These are phyloP conservation scores for Drosophila quinaria DNA, from an alignment of 2,888 invertebrate genomes.

Conservation along the genomic window DNA sequence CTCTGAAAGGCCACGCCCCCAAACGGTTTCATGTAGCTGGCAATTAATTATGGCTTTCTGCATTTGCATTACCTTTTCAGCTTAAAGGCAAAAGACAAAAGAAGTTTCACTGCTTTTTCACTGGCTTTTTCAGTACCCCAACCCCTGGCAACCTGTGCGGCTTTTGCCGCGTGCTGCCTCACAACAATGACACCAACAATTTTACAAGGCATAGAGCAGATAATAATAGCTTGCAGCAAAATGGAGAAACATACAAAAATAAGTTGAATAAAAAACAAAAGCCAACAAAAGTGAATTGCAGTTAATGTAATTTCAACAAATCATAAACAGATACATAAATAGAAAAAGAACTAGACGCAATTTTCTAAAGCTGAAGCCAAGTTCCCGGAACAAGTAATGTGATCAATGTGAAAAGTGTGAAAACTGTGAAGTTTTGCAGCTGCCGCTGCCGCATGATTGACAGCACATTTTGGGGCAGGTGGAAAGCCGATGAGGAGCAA, in stretches of 20 bases:
- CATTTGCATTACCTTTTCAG: slow-evolving; percentile 47
- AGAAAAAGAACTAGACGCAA: slow-evolving; percentile 13
- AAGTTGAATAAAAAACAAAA: slow-evolving; percentile 27
- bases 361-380: slow-evolving; percentile 10
- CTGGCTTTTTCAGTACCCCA: slow-evolving; percentile 16
- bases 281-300: slow-evolving; percentile 74
- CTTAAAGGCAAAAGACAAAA: slow-evolving; percentile 21
- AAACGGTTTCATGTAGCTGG: slow-evolving; percentile 43
- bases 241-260: slow-evolving; percentile 16
- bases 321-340: slow-evolving; percentile 24
- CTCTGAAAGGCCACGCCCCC: slow-evolving; percentile 42
- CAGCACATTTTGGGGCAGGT: slow-evolving; percentile 28
- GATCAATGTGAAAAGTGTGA: slow-evolving; percentile 55
- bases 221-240: slow-evolving; percentile 58
- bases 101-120: slow-evolving; percentile 57
- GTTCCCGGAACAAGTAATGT: slow-evolving; percentile 38
- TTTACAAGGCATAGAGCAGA: slow-evolving; percentile 78
- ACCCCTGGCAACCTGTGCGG: slow-evolving; percentile 15
- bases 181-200: slow-evolving; percentile 76
- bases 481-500: slow-evolving; percentile 37
- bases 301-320: slow-evolving; percentile 68
- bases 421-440: slow-evolving; percentile 50
- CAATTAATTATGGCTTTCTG: slow-evolving; percentile 68
- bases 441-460: slow-evolving; percentile 38
- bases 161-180: slow-evolving; percentile 65